A percentile compares a stretch with the other conserved stretches of the same genome.
phyloP scores from a whole-genome alignment of 2,797 vertebrate genomes.

The Argentina silus region DNA sequence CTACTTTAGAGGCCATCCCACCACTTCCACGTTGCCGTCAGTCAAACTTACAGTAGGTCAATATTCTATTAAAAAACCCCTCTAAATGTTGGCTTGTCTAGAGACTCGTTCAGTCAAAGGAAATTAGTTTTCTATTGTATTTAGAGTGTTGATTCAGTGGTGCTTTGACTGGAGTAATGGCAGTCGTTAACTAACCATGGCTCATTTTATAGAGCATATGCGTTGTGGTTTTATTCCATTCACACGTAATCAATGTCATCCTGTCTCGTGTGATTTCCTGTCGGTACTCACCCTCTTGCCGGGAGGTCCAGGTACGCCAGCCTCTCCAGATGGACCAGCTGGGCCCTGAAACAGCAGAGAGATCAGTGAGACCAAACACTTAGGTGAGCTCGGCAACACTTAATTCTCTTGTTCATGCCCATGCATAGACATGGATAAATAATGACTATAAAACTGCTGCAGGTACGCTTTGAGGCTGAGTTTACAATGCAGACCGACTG shows the following conservation, averaged over 20 bases:
- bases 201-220: too few species aligned
- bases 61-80: conserved; percentile 55
- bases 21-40: conserved; percentile 52
- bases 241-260: neutral
- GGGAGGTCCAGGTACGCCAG: conserved; percentile 95
- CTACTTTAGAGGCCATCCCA: conserved; percentile 40
- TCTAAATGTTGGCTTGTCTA: conserved; percentile 40
- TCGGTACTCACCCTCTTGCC: conserved; percentile 92
- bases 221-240: neutral
- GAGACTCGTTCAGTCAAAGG: conserved; percentile 18
- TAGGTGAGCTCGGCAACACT: neutral
- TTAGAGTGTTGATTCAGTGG: neutral
- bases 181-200: too few species aligned
- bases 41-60: conserved; percentile 49
- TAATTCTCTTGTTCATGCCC: neutral
- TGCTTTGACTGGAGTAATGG: neutral
- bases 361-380: neutral
- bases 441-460: neutral
- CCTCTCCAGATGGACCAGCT: conserved; percentile 96
- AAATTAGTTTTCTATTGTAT: conserved; percentile 6
- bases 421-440: neutral
- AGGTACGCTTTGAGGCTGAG: neutral
- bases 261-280: conserved; percentile 18
- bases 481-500: neutral
- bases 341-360: conserved; percentile 83